Evolutionary conservation across 2,888 invertebrate species (phyloP).

Genomic region (Macropis europaea): DNA sequence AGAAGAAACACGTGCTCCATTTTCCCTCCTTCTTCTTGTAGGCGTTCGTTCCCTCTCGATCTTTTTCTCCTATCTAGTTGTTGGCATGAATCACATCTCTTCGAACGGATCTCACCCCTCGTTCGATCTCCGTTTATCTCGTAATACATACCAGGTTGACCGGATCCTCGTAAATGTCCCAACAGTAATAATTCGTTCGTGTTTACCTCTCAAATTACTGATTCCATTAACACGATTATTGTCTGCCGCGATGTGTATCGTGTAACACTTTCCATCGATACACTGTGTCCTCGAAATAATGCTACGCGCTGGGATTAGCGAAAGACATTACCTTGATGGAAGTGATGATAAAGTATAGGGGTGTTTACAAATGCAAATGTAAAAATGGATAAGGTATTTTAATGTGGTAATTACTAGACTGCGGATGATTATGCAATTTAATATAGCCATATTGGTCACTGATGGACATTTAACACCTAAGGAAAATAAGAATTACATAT

Average conservation of each 20-base stretch:
- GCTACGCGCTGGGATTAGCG: no score
- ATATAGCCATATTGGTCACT: no score
- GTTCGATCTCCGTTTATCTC: conserved; percentile 54
- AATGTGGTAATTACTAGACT: no score
- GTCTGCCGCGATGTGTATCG: background rate
- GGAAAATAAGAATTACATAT: no score
- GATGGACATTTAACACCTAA: no score
- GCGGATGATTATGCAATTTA: no score
- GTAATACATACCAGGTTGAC: conserved; percentile 42
- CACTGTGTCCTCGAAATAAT: background rate
- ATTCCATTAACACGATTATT: conserved; percentile 21
- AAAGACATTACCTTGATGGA: no score
- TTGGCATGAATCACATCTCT: conserved; percentile 63
- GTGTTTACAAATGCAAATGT: no score
- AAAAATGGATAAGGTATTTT: no score
- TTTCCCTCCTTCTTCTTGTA: conserved; percentile 48
- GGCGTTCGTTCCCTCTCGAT: conserved; percentile 27
- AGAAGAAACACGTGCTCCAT: conserved; percentile 70
- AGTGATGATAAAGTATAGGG: no score
- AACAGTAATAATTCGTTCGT: conserved; percentile 11
- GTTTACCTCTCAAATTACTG: conserved; percentile 9
- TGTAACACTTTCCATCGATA: background rate
- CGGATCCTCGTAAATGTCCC: conserved; percentile 3
- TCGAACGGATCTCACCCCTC: conserved; percentile 25
- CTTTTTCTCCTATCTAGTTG: conserved; percentile 46